Percentiles rank a stretch among this genome's conserved stretches.
Evolutionary conservation across 2,113 vertebrate species (phyloP).

Genomic region (Delphinus delphis): DNA sequence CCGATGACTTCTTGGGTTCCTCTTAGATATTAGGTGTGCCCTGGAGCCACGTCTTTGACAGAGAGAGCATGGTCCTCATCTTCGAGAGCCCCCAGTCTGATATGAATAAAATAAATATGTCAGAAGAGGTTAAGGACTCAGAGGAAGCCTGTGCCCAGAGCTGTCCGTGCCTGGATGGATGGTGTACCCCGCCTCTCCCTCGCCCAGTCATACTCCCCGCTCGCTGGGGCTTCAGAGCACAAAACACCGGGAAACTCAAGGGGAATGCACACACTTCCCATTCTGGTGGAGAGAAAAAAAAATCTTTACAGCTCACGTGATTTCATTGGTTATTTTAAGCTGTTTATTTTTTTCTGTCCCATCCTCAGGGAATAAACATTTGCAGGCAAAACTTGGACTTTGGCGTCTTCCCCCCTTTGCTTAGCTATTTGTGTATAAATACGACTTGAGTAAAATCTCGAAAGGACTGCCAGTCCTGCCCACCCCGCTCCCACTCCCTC

Average conservation of each 20-base stretch:
- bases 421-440: constrained; percentile 27
- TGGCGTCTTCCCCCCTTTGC: not conserved
- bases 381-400: not conserved
- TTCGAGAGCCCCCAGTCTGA: not conserved
- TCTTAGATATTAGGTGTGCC: not conserved
- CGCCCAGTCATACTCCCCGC: fast-evolving
- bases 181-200: not conserved
- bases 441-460: not conserved
- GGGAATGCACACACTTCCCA: not conserved
- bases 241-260: not conserved
- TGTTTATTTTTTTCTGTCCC: constrained; percentile 51
- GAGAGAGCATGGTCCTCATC: not conserved
- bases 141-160: not conserved
- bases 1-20: not conserved
- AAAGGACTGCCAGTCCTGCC: not conserved
- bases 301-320: not conserved
- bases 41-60: not conserved
- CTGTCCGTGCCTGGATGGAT: not conserved
- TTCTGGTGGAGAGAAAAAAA: not conserved
- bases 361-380: constrained; percentile 20
- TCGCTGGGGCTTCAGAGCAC: not conserved
- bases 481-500: not conserved
- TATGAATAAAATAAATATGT: not conserved
- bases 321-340: constrained; percentile 43
- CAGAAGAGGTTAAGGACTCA: not conserved